These are phyloP conservation scores for Philopotamus ludificatus DNA, from an alignment of 1,140 invertebrate genomes.

Conservation along the genomic window DNA sequence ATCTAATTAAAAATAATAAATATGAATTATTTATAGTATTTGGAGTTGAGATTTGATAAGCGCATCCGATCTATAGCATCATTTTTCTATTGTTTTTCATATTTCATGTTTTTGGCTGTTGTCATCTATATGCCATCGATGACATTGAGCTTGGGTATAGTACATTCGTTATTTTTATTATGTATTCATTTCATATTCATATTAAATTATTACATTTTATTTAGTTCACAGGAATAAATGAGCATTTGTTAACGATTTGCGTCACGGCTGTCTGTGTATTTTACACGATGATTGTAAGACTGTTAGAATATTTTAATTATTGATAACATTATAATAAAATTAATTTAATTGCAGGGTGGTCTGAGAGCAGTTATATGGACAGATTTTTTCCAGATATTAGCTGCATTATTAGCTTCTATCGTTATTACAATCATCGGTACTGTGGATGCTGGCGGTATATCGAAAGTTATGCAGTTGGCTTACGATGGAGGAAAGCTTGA, in stretches of 20 bases:
- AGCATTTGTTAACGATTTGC: slow-evolving; percentile 67
- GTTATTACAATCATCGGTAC: slow-evolving; percentile 68
- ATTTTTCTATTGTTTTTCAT: slow-evolving; percentile 34
- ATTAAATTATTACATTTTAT: not conserved
- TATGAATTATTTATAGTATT: slow-evolving; percentile 60
- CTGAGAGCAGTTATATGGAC: slow-evolving; percentile 88
- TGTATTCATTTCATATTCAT: not conserved
- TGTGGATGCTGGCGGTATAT: slow-evolving; percentile 63
- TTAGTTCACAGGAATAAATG: slow-evolving; percentile 45
- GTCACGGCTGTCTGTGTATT: slow-evolving; percentile 71
- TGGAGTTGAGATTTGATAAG: slow-evolving; percentile 68
- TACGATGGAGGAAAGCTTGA: slow-evolving; percentile 58
- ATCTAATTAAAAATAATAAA: not conserved
- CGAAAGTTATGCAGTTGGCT: slow-evolving; percentile 62
- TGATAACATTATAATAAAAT: slow-evolving; percentile 2
- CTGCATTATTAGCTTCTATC: slow-evolving; percentile 74
- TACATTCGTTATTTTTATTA: not conserved
- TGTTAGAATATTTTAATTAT: too few species aligned
- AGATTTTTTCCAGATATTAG: slow-evolving; percentile 74
- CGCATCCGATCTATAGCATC: slow-evolving; percentile 65
- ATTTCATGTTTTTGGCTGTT: slow-evolving; percentile 12
- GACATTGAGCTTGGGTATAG: slow-evolving; percentile 8
- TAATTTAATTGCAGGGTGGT: slow-evolving; percentile 63
- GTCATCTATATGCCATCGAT: slow-evolving; percentile 11
- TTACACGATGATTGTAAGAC: slow-evolving; percentile 79